Evolutionary conservation across 2,888 invertebrate genomes (phyloP).

Genomic region (Idaea biselata): DNA sequence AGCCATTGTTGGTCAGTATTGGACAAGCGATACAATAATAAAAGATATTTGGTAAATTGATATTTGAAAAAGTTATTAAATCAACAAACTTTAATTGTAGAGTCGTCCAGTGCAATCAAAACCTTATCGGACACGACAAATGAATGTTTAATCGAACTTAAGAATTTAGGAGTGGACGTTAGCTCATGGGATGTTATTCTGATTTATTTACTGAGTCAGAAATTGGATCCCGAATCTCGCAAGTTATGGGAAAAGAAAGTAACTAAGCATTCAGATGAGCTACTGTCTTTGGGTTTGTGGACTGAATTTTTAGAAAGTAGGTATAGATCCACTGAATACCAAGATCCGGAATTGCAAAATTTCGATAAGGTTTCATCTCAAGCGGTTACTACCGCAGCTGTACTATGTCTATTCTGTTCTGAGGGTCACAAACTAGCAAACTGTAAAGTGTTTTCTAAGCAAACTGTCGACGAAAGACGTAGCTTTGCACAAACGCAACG

Average conservation of each 20-base stretch:
- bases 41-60: too few relatives aligned
- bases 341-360: not conserved
- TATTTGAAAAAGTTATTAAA: too few relatives aligned
- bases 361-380: not conserved
- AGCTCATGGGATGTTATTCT: slow-evolving; percentile 7
- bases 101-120: slow-evolving; percentile 6
- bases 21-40: too few relatives aligned
- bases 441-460: slow-evolving; percentile 19
- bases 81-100: too few relatives aligned
- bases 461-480: slow-evolving; percentile 10
- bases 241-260: slow-evolving; percentile 6
- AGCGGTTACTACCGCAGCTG: not conserved
- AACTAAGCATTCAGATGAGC: not conserved
- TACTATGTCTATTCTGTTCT: slow-evolving; percentile 12
- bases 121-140: slow-evolving; percentile 9
- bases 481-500: slow-evolving; percentile 10
- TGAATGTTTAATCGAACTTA: slow-evolving; percentile 8
- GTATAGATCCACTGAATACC: slow-evolving; percentile 6
- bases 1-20: too few relatives aligned
- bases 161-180: slow-evolving; percentile 5
- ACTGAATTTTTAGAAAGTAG: slow-evolving; percentile 11
- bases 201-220: slow-evolving; percentile 3
- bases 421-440: slow-evolving; percentile 13
- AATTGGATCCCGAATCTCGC: slow-evolving; percentile 7
- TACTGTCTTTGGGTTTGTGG: slow-evolving; percentile 6